These are phyloP conservation scores for Pampusana beccarii DNA, from an alignment of 2,113 vertebrate genomes.

Conservation along the genomic window DNA sequence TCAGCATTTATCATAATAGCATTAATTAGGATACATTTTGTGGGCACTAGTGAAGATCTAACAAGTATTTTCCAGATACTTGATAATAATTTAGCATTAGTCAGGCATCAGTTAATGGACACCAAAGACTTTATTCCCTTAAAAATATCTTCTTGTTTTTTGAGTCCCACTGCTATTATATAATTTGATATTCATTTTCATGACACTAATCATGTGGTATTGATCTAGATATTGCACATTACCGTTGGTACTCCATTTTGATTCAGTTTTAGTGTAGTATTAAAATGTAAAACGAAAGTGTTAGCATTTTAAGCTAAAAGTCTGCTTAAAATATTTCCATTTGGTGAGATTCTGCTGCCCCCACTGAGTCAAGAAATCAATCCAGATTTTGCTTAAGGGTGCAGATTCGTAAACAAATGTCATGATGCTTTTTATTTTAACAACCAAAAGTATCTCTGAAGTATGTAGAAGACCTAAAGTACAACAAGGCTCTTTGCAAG, in stretches of 20 bases:
- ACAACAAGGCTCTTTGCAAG: background rate
- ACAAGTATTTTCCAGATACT: slow-evolving; percentile 66
- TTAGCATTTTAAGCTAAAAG: slow-evolving; percentile 17
- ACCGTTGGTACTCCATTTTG: slow-evolving; percentile 66
- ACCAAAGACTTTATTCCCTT: slow-evolving; percentile 41
- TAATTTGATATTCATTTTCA: slow-evolving; percentile 69
- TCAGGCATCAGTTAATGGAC: slow-evolving; percentile 70
- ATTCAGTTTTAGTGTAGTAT: slow-evolving; percentile 56
- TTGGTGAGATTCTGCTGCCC: slow-evolving; percentile 13
- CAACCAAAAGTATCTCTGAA: background rate
- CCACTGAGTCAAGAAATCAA: background rate
- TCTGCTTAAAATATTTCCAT: slow-evolving; percentile 27
- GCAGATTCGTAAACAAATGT: background rate
- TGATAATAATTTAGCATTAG: slow-evolving; percentile 66
- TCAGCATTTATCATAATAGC: slow-evolving; percentile 59
- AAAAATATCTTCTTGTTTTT: slow-evolving; percentile 17
- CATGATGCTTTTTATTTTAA: background rate
- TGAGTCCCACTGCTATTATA: slow-evolving; percentile 25
- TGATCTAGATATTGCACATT: slow-evolving; percentile 61
- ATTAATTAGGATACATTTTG: slow-evolving; percentile 66
- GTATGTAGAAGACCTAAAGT: background rate
- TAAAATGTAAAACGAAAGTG: slow-evolving; percentile 56
- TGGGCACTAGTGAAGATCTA: slow-evolving; percentile 51
- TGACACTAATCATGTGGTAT: slow-evolving; percentile 65
- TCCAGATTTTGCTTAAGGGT: background rate